Evolutionary conservation across 1,140 invertebrate genomes (phyloP).

Genomic region (Drosophila setifemur): DNA sequence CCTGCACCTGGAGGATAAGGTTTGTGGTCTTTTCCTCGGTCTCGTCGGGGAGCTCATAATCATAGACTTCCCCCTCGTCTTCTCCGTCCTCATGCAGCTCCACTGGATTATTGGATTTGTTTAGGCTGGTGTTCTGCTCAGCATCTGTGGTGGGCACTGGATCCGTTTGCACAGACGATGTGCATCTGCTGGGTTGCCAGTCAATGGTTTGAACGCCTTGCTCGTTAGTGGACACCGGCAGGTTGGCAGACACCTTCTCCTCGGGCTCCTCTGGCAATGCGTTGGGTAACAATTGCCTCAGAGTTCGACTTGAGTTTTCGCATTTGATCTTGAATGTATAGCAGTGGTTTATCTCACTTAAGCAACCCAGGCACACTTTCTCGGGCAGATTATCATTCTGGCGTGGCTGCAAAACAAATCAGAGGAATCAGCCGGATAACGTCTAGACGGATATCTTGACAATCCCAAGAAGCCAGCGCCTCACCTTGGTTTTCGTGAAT

Average conservation of each 20-base stretch:
- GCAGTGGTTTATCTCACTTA: slow-evolving; percentile 77
- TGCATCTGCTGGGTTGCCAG: not conserved
- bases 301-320: slow-evolving; percentile 68
- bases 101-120: slow-evolving; percentile 4
- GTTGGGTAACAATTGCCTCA: slow-evolving; percentile 70
- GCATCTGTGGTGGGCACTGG: slow-evolving; percentile 5
- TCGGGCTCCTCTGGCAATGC: slow-evolving; percentile 56
- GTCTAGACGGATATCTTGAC: not conserved
- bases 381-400: slow-evolving; percentile 63
- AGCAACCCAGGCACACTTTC: slow-evolving; percentile 68
- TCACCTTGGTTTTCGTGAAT: slow-evolving; percentile 68
- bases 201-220: slow-evolving; percentile 38
- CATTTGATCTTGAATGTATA: slow-evolving; percentile 78
- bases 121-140: slow-evolving; percentile 17
- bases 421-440: not conserved
- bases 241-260: not conserved
- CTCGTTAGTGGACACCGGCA: slow-evolving; percentile 28
- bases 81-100: not conserved
- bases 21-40: slow-evolving; percentile 20
- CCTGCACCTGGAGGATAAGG: slow-evolving; percentile 50
- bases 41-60: slow-evolving; percentile 59
- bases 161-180: slow-evolving; percentile 45
- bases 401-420: slow-evolving; percentile 38
- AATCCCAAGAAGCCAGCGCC: not conserved
- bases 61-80: slow-evolving; percentile 40